Evolutionary conservation across 2,888 invertebrate genomes (phyloP), one percentile per base, ranked within the genome.

Genomic region (Cerceris rybyensis): DNA sequence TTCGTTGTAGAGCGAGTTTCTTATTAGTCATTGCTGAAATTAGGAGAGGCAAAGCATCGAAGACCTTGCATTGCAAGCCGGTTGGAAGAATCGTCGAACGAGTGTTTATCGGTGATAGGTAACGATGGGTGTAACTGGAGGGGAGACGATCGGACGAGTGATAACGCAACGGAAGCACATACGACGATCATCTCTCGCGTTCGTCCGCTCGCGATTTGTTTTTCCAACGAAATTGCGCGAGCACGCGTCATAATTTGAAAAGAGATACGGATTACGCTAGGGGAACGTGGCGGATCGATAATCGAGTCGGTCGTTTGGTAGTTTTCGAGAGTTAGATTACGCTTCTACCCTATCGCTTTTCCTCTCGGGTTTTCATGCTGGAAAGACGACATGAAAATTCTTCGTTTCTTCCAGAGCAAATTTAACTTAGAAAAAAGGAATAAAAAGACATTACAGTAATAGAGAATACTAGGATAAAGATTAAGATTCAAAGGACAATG

Each of bases 91-190:
- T 17, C 50, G 46, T 43, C 61, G 58, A 49, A 11, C 61, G 57
- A 70, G 58, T 60, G 63, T 61, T 83, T 83, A 83, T 83, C 84
- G 70, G 59, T 57, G 82, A 83, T 83, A 76, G 83, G 76, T 77
- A 58, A 64, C 55, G 59, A 60, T 59, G 69, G 43, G 57, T 70
- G 52, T 46, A 41, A 57, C 5, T 60, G 54, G 50, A 58, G 46
- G 13, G 58, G 52, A 14, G 71, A 57, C 77, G 75, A 83, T 83
- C 75, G 68, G 72, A 64, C 70, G 70, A 66, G 75, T 59, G 83
- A 83, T 83, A 83, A 83, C 81, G 81, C 78, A 81, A 75, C 75
- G 76, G 81, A 83, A 81, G 78, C 71, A 75, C 81, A 83, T 83
- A 71, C 69, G 57, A 49, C 72, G 70, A 75, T 78, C 82, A 67